These are phyloP conservation scores for Sebastes hopkinsi DNA, from an alignment of 2,797 vertebrate genomes.

Conservation along the genomic window DNA sequence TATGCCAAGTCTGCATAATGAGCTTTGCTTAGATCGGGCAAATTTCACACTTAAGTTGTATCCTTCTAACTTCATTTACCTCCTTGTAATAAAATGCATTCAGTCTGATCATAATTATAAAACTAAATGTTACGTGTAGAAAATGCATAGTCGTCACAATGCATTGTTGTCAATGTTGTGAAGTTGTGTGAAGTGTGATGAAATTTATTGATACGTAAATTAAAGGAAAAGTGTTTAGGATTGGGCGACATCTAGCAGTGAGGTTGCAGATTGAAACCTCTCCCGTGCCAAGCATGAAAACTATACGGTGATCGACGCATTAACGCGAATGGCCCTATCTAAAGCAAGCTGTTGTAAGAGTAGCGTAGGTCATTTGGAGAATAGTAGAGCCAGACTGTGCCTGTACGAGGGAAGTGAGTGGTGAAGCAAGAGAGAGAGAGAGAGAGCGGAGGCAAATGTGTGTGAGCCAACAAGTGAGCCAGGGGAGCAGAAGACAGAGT, in stretches of 20 bases:
- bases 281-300: fast-evolving
- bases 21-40: background rate
- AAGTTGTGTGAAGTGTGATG: background rate
- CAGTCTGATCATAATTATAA: background rate
- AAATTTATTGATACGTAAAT: background rate
- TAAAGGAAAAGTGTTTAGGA: background rate
- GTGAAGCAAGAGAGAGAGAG: no score
- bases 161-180: background rate
- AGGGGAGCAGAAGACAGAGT: no score
- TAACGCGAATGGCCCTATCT: no score
- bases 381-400: no score
- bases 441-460: no score
- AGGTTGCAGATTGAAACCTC: no score
- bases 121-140: background rate
- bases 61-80: background rate
- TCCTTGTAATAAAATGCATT: background rate
- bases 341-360: no score
- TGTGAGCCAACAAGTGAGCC: no score
- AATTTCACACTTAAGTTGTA: background rate
- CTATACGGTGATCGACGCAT: no score
- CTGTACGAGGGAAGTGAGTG: no score
- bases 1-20: background rate
- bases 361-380: no score
- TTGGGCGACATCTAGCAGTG: no score
- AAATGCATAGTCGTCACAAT: background rate